A percentile compares a stretch with the other conserved stretches of the same genome.
These are phyloP conservation scores for Pogonus chalceus DNA, from an alignment of 1,140 invertebrate species.

Conservation along the genomic window DNA sequence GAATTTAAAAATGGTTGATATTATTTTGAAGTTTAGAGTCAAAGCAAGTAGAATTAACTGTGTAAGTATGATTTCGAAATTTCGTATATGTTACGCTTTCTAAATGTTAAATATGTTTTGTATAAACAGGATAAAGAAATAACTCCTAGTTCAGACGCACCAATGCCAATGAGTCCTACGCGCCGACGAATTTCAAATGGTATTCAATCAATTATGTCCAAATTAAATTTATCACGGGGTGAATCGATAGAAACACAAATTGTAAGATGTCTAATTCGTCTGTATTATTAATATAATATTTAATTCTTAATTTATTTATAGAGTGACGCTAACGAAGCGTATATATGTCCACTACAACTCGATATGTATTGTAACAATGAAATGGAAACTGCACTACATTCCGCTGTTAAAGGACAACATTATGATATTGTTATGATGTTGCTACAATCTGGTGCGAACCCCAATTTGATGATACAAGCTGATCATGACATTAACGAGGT, in stretches of 20 bases:
- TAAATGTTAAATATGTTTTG: slow-evolving; percentile 10
- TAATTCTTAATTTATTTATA: slow-evolving; percentile 17
- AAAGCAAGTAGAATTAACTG: slow-evolving; percentile 49
- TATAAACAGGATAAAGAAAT: slow-evolving; percentile 31
- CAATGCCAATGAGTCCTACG: slow-evolving; percentile 46
- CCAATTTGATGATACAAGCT: slow-evolving; percentile 51
- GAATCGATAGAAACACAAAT: slow-evolving; percentile 35
- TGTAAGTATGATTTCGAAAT: slow-evolving; percentile 19
- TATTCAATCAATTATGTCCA: slow-evolving; percentile 78
- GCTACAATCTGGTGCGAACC: slow-evolving; percentile 61
- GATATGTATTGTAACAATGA: slow-evolving; percentile 67
- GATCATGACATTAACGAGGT: slow-evolving; percentile 37
- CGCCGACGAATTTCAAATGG: slow-evolving; percentile 71
- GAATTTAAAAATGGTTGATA: slow-evolving; percentile 69
- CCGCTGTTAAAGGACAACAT: slow-evolving; percentile 66
- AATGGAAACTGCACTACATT: slow-evolving; percentile 66
- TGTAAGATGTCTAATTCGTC: background rate
- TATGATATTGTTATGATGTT: slow-evolving; percentile 63
- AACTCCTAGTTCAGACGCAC: slow-evolving; percentile 31
- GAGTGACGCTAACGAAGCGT: slow-evolving; percentile 41
- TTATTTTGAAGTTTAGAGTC: slow-evolving; percentile 64
- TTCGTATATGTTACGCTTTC: slow-evolving; percentile 8
- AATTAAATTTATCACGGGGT: slow-evolving; percentile 51
- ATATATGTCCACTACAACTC: slow-evolving; percentile 57
- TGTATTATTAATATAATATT: background rate